Evolutionary conservation across 2,113 vertebrate genomes (phyloP).

Genomic region (Salvelinus namaycush): DNA sequence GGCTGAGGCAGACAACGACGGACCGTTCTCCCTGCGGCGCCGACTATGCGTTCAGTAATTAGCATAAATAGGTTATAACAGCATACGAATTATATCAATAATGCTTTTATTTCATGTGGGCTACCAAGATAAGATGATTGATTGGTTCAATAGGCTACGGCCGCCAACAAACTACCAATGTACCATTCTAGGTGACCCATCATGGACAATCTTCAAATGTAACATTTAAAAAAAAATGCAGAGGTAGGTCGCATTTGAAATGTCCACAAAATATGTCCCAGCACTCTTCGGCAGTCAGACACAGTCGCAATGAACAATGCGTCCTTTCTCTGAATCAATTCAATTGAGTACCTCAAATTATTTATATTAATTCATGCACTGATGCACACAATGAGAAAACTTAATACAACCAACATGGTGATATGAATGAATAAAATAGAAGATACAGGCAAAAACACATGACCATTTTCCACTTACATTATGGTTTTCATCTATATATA

Average conservation of each 20-base stretch:
- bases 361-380: conserved; percentile 30
- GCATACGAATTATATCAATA: too few relatives aligned
- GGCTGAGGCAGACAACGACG: conserved; percentile 11
- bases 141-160: not conserved
- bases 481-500: not conserved
- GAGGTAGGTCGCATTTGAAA: not conserved
- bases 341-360: conserved; percentile 45
- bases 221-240: not conserved
- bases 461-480: not conserved
- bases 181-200: not conserved
- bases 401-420: not conserved
- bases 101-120: not conserved
- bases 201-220: too few relatives aligned
- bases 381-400: not conserved
- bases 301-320: conserved; percentile 63
- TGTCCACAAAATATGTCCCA: not conserved
- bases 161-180: not conserved
- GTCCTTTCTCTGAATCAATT: conserved; percentile 52
- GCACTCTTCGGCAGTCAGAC: conserved; percentile 1
- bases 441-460: not conserved
- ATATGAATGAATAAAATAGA: not conserved
- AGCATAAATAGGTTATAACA: not conserved
- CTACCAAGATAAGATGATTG: not conserved
- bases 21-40: not conserved
- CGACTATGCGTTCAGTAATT: not conserved